phyloP scores from a whole-genome alignment of 2,797 vertebrate species.

The Salarias fasciatus region DNA sequence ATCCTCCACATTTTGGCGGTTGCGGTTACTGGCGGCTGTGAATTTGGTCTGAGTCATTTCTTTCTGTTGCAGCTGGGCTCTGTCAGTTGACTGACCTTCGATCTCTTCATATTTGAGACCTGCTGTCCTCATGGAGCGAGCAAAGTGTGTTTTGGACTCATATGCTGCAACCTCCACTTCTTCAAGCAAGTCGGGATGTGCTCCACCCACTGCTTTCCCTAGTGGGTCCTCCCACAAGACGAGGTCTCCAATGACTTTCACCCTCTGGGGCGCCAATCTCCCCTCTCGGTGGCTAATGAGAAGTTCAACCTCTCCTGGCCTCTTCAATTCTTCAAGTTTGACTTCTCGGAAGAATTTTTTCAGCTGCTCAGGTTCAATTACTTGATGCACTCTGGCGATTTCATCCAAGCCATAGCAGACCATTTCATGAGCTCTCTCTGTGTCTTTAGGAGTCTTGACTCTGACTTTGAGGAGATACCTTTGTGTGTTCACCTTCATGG shows the following conservation, averaged over 20 bases:
- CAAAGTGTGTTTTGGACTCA: constrained; percentile 5
- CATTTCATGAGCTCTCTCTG: neutral
- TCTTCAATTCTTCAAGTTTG: neutral
- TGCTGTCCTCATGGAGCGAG: neutral
- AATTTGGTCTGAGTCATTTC: neutral
- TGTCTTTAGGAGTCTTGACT: neutral
- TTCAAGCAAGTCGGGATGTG: constrained; percentile 18
- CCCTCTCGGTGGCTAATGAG: constrained; percentile 29
- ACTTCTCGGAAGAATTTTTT: constrained; percentile 7
- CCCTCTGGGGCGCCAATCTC: constrained; percentile 6
- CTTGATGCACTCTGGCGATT: neutral
- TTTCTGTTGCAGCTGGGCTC: too few species aligned
- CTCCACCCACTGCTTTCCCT: constrained; percentile 5
- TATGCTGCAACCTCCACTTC: neutral
- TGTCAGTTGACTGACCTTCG: too few species aligned
- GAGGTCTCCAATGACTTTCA: constrained; percentile 14
- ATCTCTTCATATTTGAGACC: neutral
- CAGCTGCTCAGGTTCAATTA: neutral
- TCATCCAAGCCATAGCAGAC: constrained; percentile 4
- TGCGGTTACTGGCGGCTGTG: neutral
- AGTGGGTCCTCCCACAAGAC: too few species aligned
- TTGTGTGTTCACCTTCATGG: neutral
- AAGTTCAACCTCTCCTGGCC: neutral
- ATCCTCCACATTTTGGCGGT: neutral
- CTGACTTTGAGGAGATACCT: neutral